Evolutionary conservation across 2,797 vertebrate genomes (phyloP), one percentile per base, ranked within the genome.

Genomic region (Antrozous pallidus): DNA sequence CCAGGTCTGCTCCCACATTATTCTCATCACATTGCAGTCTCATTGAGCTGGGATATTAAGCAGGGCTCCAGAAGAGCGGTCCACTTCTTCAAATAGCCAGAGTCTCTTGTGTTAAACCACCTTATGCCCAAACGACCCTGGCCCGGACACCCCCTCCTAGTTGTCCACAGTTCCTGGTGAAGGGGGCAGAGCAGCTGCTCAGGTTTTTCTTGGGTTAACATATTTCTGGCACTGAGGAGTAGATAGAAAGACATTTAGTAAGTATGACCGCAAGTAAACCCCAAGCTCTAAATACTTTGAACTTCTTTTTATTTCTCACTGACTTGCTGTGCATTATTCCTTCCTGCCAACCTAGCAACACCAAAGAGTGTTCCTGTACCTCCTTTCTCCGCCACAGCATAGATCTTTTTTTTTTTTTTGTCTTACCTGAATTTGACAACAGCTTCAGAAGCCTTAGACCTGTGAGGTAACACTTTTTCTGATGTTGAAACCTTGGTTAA

Each of bases 1-100:
- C 65, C 56, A 73, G 88, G 90, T 89, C 94, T 74, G 49, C 31
- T 82, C 47, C 83, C 56, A 26, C 83, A 51, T 88, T 92, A 70
- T 95, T 96, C 67, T 90, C 91, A 36, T 81, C 67, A 63, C 70
- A 83, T 63, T 87, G 12, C 67, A 83, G 87, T 94, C 94, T 91
- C 51, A 40, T 81, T 79, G 85, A 77, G 75, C 91, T 85, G 67
- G 69, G 63, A 77, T 77, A 33, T 63, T 90, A 79, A 93, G 58
- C 33, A 94, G 82, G 54, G 26, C 51, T 91, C 69, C 71, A 47
- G 51, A 49, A 73, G 42, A 81, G 42, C 24, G 51, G 51, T 54
- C 74, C 70, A 3, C 56, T 36, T 98, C 92, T 93, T 88, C 67
- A 74, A 54, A 56, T 63, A 65, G 51, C 91, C 5, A 4, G 16